Evolutionary conservation across 2,797 vertebrate species (phyloP).

Genomic region (Siniperca obscura): DNA sequence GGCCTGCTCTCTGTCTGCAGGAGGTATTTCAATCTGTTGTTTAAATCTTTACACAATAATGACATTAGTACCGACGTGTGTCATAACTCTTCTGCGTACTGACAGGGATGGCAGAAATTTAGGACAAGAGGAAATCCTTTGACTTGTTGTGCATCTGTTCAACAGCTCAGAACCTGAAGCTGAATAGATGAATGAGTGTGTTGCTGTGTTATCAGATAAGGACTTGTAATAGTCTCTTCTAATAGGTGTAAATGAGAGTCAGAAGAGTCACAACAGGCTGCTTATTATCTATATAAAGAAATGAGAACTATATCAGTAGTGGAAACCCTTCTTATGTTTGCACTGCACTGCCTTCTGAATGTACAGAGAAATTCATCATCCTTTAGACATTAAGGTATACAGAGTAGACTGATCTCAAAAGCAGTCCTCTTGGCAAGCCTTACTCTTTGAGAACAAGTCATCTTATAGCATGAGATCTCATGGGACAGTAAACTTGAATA

Average conservation of each 20-base stretch:
- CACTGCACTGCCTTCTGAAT: neutral
- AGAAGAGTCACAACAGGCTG: slow-evolving; percentile 18
- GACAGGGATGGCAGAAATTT: slow-evolving; percentile 66
- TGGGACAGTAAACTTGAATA: slow-evolving; percentile 31
- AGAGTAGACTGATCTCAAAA: slow-evolving; percentile 42
- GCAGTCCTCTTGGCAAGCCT: slow-evolving; percentile 35
- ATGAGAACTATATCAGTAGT: slow-evolving; percentile 7
- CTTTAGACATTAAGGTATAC: slow-evolving; percentile 21
- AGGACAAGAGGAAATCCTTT: slow-evolving; percentile 73
- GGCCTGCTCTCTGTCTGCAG: slow-evolving; percentile 47
- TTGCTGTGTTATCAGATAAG: slow-evolving; percentile 43
- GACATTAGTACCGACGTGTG: slow-evolving; percentile 58
- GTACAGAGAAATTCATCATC: slow-evolving; percentile 21
- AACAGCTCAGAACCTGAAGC: slow-evolving; percentile 55
- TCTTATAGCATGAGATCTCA: slow-evolving; percentile 39
- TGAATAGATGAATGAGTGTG: slow-evolving; percentile 42
- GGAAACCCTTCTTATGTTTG: neutral
- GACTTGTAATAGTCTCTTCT: slow-evolving; percentile 21
- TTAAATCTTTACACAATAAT: slow-evolving; percentile 54
- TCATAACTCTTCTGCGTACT: slow-evolving; percentile 53
- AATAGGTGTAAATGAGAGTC: slow-evolving; percentile 15
- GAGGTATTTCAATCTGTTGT: slow-evolving; percentile 65
- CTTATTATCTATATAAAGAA: slow-evolving; percentile 31
- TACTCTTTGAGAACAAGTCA: slow-evolving; percentile 43
- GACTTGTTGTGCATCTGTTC: slow-evolving; percentile 64